A percentile compares a stretch with the other conserved stretches of the same genome.
Conservation (phyloP, 1,140 invertebrate species). For the Hylaeus anthracinus region DNA sequence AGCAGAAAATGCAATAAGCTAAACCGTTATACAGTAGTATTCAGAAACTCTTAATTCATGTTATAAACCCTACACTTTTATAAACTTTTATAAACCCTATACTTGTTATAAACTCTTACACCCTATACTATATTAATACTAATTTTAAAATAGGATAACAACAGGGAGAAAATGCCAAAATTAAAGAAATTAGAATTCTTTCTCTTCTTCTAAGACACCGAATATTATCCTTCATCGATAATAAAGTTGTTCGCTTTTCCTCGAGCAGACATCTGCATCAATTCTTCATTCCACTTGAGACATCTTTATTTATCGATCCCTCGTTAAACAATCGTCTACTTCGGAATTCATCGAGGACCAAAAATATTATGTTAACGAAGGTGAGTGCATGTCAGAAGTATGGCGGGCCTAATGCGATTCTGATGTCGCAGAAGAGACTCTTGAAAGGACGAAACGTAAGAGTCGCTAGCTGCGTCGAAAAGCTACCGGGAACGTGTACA, state of each 20-base stretch:
- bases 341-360: neutral
- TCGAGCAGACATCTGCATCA: neutral
- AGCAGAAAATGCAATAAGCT: too few relatives aligned
- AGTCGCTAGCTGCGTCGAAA: neutral
- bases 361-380: constrained; percentile 15
- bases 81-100: too few relatives aligned
- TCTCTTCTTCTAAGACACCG: too few relatives aligned
- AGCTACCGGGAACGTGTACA: neutral
- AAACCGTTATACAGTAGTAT: too few relatives aligned
- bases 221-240: neutral
- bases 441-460: neutral
- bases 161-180: too few relatives aligned
- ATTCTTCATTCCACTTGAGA: neutral
- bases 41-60: too few relatives aligned
- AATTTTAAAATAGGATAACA: too few relatives aligned
- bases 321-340: neutral
- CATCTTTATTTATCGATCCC: neutral
- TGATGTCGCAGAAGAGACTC: constrained; percentile 15
- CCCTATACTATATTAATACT: too few relatives aligned
- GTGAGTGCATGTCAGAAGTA: constrained; percentile 9
- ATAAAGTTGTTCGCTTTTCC: neutral
- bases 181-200: too few relatives aligned
- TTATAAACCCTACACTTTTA: too few relatives aligned
- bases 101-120: too few relatives aligned
- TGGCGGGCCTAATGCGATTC: constrained; percentile 26